Evolutionary conservation across 2,797 vertebrate genomes (phyloP).

Genomic region (Gastrophryne carolinensis): DNA sequence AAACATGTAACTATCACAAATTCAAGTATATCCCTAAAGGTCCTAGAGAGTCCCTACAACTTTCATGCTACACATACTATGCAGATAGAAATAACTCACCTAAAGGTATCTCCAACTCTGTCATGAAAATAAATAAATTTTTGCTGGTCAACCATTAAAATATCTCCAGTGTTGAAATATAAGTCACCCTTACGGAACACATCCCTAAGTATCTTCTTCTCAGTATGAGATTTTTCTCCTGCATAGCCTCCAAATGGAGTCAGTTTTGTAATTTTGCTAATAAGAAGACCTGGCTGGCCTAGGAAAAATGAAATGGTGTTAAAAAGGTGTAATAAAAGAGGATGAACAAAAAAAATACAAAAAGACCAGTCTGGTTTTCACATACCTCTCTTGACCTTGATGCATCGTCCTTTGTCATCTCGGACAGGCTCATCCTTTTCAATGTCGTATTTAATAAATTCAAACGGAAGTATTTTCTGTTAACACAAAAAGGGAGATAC

Average conservation of each 20-base stretch:
- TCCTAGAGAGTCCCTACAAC: neutral
- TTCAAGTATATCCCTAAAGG: neutral
- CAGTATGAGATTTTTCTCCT: slow-evolving; percentile 75
- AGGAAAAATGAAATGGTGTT: neutral
- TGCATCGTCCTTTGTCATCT: slow-evolving; percentile 78
- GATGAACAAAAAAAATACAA: neutral
- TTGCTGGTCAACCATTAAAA: slow-evolving; percentile 74
- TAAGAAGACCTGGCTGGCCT: slow-evolving; percentile 82
- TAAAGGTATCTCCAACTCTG: slow-evolving; percentile 87
- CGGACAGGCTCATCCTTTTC: slow-evolving; percentile 81
- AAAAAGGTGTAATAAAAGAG: neutral
- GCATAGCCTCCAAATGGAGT: slow-evolving; percentile 79
- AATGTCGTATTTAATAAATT: slow-evolving; percentile 81
- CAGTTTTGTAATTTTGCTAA: slow-evolving; percentile 71
- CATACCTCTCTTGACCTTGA: slow-evolving; percentile 78
- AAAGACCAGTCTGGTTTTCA: neutral
- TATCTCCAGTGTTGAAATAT: slow-evolving; percentile 86
- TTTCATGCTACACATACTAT: neutral
- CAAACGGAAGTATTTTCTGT: slow-evolving; percentile 68
- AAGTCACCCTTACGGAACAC: slow-evolving; percentile 82
- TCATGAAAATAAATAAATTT: slow-evolving; percentile 88
- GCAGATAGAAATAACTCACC: slow-evolving; percentile 62
- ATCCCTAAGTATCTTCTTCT: slow-evolving; percentile 80
- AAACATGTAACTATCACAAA: neutral
- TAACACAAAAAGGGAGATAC: neutral